These are phyloP conservation scores for Siniperca chuatsi DNA, from an alignment of 2,113 vertebrate species.

Conservation along the genomic window DNA sequence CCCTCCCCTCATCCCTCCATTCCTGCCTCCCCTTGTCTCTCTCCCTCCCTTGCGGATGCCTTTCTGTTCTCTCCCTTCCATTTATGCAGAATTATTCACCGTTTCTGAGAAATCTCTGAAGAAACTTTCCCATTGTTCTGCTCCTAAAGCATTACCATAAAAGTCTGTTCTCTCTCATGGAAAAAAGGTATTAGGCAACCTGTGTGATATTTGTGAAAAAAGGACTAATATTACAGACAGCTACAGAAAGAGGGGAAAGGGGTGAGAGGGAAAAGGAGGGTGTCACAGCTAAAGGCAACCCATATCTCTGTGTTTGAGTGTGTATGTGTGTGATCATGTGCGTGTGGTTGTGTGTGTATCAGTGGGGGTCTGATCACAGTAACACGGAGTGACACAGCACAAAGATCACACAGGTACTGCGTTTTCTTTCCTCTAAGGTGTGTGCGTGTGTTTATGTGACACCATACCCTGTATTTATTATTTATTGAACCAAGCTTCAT, in stretches of 20 bases:
- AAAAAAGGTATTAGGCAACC: slow-evolving; percentile 42
- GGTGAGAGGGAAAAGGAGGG: slow-evolving; percentile 3
- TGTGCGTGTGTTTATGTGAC: slow-evolving; percentile 17
- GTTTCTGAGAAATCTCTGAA: slow-evolving; percentile 71
- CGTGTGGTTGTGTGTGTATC: neutral
- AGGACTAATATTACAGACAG: slow-evolving; percentile 45
- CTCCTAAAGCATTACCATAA: slow-evolving; percentile 73
- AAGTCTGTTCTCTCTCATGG: slow-evolving; percentile 53
- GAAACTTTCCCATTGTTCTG: slow-evolving; percentile 71
- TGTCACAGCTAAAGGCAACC: slow-evolving; percentile 38
- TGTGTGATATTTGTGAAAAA: slow-evolving; percentile 66
- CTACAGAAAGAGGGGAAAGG: slow-evolving; percentile 4
- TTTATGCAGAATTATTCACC: slow-evolving; percentile 79
- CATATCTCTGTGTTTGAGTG: slow-evolving; percentile 20
- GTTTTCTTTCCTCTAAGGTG: slow-evolving; percentile 10
- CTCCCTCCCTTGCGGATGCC: slow-evolving; percentile 54
- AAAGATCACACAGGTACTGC: slow-evolving; percentile 21
- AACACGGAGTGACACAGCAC: slow-evolving; percentile 20
- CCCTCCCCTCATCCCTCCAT: slow-evolving; percentile 16
- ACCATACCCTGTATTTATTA: slow-evolving; percentile 46
- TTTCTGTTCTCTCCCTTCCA: slow-evolving; percentile 65
- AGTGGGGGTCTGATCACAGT: slow-evolving; percentile 34
- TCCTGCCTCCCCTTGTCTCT: slow-evolving; percentile 16
- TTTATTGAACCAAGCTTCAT: slow-evolving; percentile 41
- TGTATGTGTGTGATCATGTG: neutral